phyloP scores from a whole-genome alignment of 2,113 vertebrate genomes.

The Chionis minor region DNA sequence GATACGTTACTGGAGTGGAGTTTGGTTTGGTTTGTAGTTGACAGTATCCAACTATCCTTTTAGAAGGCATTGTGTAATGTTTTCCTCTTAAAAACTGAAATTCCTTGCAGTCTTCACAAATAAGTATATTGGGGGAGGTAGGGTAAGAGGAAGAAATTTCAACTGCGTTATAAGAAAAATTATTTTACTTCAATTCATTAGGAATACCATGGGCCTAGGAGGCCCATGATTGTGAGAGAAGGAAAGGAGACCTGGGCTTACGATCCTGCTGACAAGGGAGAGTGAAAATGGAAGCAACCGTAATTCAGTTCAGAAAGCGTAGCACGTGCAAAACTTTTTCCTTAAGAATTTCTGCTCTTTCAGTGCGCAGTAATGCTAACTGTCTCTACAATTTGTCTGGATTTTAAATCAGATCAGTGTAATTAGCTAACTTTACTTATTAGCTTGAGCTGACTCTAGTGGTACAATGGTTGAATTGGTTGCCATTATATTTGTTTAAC shows the following conservation, averaged over 20 bases:
- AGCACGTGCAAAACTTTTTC: background rate
- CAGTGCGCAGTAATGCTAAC: background rate
- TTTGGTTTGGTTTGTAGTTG: background rate
- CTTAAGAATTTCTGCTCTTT: background rate
- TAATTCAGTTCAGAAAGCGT: background rate
- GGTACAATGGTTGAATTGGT: slow-evolving; percentile 75
- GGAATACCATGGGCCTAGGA: background rate
- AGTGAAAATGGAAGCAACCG: background rate
- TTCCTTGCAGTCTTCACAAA: background rate
- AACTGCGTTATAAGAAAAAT: background rate
- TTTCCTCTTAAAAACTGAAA: background rate
- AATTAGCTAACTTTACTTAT: slow-evolving; percentile 75
- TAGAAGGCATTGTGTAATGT: background rate
- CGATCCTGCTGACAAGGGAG: background rate
- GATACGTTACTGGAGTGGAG: background rate
- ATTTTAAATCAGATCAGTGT: slow-evolving; percentile 68
- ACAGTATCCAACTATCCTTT: background rate
- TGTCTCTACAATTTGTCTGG: slow-evolving; percentile 52
- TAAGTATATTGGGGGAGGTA: background rate
- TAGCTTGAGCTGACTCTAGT: slow-evolving; percentile 68
- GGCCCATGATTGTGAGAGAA: background rate
- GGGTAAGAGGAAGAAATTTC: background rate
- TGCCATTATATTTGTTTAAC: slow-evolving; percentile 84
- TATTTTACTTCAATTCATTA: background rate
- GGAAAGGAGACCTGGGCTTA: background rate